Base-by-base conservation (phyloP, 2,797 vertebrate species). In the Leuciscus waleckii region DNA sequence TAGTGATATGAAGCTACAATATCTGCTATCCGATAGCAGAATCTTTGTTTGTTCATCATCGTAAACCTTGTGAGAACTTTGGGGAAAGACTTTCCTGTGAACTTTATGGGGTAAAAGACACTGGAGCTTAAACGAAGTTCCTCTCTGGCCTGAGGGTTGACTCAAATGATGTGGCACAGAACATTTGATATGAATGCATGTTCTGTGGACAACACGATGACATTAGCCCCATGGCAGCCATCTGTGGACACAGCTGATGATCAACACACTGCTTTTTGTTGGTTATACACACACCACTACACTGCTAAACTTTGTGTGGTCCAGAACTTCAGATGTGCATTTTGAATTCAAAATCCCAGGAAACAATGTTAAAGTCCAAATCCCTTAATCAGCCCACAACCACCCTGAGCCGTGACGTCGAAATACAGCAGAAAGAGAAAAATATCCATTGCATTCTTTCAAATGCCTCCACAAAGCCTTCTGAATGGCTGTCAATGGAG, bases 201-300 rank as follows among this genome's bases (percentile, higher is more conserved):
- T 49, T 76, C 68, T 71, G 43, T 63, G 74, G 74, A 82, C 75
- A 70, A 58, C 82, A 82, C 79, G 80, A 51, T 77, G 76, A 78
- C 75, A 83, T 89, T 80, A 79, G 75, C 79, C 85, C 82, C 71
- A 78, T 88, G 70, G 85, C 87, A 88, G 74, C 67, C 76, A 71
- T 71, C 86, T 77, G 82, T 58, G 75, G 75, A 82, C 54, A 54
- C 46, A 39, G 79, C 78, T 75, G 41, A 84, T 61, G 81, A 89
- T 76, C 61, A 58, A 69, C 68, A 29, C 23, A 29, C 65, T 71
- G 41, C 3, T 14, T n/a, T 73, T 73, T 46, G 23, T 63, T 76
- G 49, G 32, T 65, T 77, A 43, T 3, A 21, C 39, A 69, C 51
- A 85, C 37, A 71, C 65, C n/a, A 82, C 21, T 43, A 29, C 58